Evolutionary conservation across 2,888 invertebrate genomes (phyloP), one percentile per base, ranked within the genome.

Genomic region (Apodemia hepburni): DNA sequence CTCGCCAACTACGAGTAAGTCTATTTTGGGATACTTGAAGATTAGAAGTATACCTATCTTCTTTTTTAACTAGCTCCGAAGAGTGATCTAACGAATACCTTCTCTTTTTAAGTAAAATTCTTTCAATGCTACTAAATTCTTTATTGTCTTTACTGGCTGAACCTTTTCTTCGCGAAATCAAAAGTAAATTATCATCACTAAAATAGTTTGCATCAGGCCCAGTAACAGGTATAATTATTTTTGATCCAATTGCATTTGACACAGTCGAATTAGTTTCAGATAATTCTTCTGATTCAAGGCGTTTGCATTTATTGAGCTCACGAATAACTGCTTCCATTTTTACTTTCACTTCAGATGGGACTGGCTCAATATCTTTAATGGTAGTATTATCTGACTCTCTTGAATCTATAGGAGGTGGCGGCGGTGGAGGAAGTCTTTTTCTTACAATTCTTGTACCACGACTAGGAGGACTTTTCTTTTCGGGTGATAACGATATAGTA

Each of bases 281-380:
- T 62, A 79, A 59, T 68, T 79, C 77, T 57, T 75, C 77, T 11
- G 86, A 78, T 65, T 90, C 89, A n/a, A 76, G 74, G 67, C 84
- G 80, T 63, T 79, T 78, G 70, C 91, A 91, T 71, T 84, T 80
- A 68, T 85, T 86, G 3, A 94, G 78, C 75, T 93, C 93, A 58
- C 90, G 87, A 65, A 94, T 93, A 29, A 94, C 93, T 11, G 93
- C 93, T 71, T 93, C 92, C 93, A 94, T 94, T 74, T 93, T 93
- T 59, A 90, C 84, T 76, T 93, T 93, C 0, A 93, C 89, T 73
- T 93, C 91, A 58, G 87, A 88, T 51, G 91, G 88, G 64, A 93
- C 87, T 61, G 87, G 82, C 68, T 78, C 80, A 49, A 77, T 74
- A 12, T 84, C 83, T 62, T 85, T 82, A 70, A 73, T 59, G 2